A percentile compares a stretch with the other conserved stretches of the same genome.
Evolutionary conservation across 2,888 invertebrate genomes (phyloP).

Genomic region (Mesorhabditis spiculigera): DNA sequence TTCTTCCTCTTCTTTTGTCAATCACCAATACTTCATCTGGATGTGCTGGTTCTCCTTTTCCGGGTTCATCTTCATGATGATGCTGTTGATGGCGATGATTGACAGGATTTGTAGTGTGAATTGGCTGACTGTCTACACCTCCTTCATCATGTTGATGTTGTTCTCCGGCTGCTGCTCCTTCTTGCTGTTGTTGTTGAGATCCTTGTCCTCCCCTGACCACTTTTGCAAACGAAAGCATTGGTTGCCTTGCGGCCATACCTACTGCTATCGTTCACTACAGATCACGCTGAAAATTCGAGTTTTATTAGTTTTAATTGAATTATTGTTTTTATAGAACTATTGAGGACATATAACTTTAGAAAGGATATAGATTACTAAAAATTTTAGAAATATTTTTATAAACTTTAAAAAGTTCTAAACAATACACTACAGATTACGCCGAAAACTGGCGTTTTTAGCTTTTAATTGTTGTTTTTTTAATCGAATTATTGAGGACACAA

Average conservation of each 20-base stretch:
- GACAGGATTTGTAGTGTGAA: constrained; percentile 9
- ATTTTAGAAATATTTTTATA: no score
- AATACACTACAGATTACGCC: no score
- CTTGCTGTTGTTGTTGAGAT: constrained; percentile 10
- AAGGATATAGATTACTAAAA: no score
- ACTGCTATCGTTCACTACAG: constrained; percentile 1
- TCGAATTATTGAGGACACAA: no score
- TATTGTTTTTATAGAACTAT: no score
- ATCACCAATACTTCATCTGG: constrained; percentile 7
- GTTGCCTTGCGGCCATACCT: constrained; percentile 43
- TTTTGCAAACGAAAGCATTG: constrained; percentile 46
- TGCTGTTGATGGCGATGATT: constrained; percentile 11
- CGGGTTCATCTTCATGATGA: constrained; percentile 6
- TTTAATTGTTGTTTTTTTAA: no score
- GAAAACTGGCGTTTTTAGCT: no score
- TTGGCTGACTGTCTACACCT: constrained; percentile 15
- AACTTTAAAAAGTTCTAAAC: no score
- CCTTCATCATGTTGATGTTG: constrained; percentile 13
- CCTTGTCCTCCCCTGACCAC: constrained; percentile 26
- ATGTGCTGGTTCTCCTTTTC: constrained; percentile 11
- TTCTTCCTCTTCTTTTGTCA: constrained; percentile 11
- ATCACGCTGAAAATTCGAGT: no score
- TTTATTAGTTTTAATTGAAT: no score
- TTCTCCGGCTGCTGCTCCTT: constrained; percentile 6
- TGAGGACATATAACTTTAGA: no score